Evolutionary conservation across 2,113 vertebrate genomes (phyloP).

Genomic region (Fregetta grallaria): DNA sequence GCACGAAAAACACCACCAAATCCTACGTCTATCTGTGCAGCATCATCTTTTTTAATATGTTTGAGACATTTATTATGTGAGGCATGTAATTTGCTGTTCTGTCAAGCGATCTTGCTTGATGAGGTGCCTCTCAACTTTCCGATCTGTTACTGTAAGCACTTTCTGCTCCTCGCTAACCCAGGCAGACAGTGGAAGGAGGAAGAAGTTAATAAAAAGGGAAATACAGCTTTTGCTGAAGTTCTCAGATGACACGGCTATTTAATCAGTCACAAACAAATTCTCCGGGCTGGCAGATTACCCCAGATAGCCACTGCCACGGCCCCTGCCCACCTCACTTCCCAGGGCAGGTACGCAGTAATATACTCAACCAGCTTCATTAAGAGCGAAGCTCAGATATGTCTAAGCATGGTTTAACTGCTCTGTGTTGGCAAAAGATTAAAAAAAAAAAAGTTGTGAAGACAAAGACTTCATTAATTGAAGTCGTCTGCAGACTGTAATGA

Average conservation of each 20-base stretch:
- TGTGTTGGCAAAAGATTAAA: not conserved
- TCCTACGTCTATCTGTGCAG: not conserved
- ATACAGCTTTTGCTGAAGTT: constrained; percentile 2
- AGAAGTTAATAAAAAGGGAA: constrained; percentile 12
- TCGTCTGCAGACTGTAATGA: not conserved
- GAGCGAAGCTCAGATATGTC: not conserved
- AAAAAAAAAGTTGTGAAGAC: not conserved
- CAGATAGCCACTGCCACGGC: not conserved
- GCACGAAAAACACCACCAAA: not conserved
- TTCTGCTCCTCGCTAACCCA: not conserved
- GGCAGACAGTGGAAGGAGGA: not conserved
- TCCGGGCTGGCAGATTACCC: not conserved
- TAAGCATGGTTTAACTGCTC: not conserved
- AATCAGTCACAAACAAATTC: not conserved
- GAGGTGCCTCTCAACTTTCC: not conserved
- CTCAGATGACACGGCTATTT: not conserved
- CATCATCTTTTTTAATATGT: not conserved
- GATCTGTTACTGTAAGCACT: not conserved
- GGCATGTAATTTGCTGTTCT: not conserved
- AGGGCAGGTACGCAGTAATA: not conserved
- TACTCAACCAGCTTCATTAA: not conserved
- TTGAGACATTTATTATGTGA: not conserved
- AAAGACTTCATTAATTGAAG: constrained; percentile 14
- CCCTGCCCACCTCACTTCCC: not conserved
- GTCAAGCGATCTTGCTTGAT: not conserved